These are phyloP conservation scores for Parauchenoglanis punctatus DNA, from an alignment of 2,797 vertebrate genomes.

Conservation along the genomic window DNA sequence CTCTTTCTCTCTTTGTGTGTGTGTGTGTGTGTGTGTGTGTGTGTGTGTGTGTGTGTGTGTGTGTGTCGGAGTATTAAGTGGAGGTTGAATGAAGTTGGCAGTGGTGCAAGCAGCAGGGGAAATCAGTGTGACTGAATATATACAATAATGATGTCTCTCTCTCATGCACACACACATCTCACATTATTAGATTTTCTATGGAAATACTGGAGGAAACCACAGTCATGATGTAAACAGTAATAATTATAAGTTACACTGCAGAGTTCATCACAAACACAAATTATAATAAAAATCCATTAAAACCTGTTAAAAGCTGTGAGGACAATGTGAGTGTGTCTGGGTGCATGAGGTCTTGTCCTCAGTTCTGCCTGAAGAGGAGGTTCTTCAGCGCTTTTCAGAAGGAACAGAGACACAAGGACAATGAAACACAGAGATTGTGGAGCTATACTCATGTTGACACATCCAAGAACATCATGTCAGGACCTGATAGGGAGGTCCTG, in stretches of 20 bases:
- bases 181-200: background rate
- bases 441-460: background rate
- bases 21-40: conserved; percentile 34
- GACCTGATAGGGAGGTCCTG: background rate
- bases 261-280: background rate
- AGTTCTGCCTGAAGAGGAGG: background rate
- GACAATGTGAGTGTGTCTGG: background rate
- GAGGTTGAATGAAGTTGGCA: conserved; percentile 74
- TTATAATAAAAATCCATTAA: background rate
- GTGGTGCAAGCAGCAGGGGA: conserved; percentile 67
- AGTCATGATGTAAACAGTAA: background rate
- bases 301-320: background rate
- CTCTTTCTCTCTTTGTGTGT: conserved; percentile 23
- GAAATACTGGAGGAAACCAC: background rate
- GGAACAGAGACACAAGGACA: background rate
- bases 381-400: background rate
- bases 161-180: background rate
- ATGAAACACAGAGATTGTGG: background rate
- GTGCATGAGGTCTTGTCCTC: background rate
- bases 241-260: background rate
- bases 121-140: conserved; percentile 76
- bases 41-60: conserved; percentile 28
- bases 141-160: conserved; percentile 71
- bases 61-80: conserved; percentile 66
- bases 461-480: background rate